phyloP scores from a whole-genome alignment of 2,888 invertebrate species.

The Drosophila antonietae region DNA sequence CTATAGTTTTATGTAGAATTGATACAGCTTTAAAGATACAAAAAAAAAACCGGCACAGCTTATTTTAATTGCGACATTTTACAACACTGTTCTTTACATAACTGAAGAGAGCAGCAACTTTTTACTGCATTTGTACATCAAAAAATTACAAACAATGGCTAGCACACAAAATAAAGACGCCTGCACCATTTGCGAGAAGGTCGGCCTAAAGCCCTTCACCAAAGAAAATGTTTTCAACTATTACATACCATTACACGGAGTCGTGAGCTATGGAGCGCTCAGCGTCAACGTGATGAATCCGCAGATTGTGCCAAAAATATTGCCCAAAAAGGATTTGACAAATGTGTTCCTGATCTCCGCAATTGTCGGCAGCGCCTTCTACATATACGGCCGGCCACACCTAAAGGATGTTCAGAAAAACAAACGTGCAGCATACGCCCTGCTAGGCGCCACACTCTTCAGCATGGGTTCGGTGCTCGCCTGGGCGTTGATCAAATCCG shows the following conservation, averaged over 20 bases:
- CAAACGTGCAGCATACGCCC: conserved; percentile 88
- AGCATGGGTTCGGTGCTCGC: conserved; percentile 95
- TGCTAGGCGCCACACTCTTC: conserved; percentile 91
- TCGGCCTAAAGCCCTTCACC: conserved; percentile 88
- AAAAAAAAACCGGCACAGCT: conserved; percentile 36
- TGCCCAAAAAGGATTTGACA: conserved; percentile 88
- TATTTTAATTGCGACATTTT: conserved; percentile 14
- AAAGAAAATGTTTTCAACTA: conserved; percentile 90
- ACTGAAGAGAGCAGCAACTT: conserved; percentile 56
- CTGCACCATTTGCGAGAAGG: conserved; percentile 82
- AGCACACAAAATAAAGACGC: conserved; percentile 58
- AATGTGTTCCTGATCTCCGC: conserved; percentile 93
- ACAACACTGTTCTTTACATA: conserved; percentile 70
- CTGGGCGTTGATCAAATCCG: conserved; percentile 94
- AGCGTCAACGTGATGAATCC: conserved; percentile 95
- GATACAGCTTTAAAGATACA: neutral
- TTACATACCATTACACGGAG: conserved; percentile 91
- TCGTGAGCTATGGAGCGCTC: conserved; percentile 90
- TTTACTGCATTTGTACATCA: conserved; percentile 46
- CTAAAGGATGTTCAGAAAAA: conserved; percentile 88
- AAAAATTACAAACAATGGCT: conserved; percentile 69
- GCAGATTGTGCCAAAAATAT: conserved; percentile 89
- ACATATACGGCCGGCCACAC: conserved; percentile 92
- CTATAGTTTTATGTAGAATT: neutral
- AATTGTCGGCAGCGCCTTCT: conserved; percentile 92